Percentiles rank a stretch among this genome's conserved stretches.
These are phyloP conservation scores for Hydrolagus colliei DNA, from an alignment of 2,797 vertebrate genomes.

Conservation along the genomic window DNA sequence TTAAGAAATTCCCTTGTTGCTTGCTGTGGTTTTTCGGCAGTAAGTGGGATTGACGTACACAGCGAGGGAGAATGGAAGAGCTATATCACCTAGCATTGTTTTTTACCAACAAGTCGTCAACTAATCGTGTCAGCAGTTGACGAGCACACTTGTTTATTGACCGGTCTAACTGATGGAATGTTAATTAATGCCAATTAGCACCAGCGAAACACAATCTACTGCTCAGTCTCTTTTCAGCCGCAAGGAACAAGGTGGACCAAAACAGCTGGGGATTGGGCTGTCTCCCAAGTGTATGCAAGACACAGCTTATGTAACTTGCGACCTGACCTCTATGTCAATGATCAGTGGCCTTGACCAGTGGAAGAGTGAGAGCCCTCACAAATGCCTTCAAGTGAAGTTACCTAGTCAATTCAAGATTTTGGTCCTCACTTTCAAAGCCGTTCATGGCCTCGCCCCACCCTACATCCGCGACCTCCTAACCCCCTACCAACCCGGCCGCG, in stretches of 20 bases:
- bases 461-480: too few relatives aligned
- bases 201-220: background rate
- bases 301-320: too few relatives aligned
- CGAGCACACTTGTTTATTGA: background rate
- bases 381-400: too few relatives aligned
- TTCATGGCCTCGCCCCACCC: too few relatives aligned
- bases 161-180: background rate
- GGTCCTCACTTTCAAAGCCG: too few relatives aligned
- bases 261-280: background rate
- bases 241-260: background rate
- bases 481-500: too few relatives aligned
- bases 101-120: background rate
- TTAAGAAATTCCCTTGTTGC: too few relatives aligned
- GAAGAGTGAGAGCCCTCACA: too few relatives aligned
- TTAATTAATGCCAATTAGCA: background rate
- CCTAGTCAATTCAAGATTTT: too few relatives aligned
- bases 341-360: conserved; percentile 14
- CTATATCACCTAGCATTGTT: background rate
- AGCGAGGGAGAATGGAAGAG: background rate
- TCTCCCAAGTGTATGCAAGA: background rate
- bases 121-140: background rate
- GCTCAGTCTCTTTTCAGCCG: background rate
- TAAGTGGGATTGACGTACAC: background rate
- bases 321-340: background rate
- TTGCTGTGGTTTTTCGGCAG: too few relatives aligned